These are phyloP conservation scores for Drosophila acutilabella DNA, from an alignment of 2,888 invertebrate genomes.

Conservation along the genomic window DNA sequence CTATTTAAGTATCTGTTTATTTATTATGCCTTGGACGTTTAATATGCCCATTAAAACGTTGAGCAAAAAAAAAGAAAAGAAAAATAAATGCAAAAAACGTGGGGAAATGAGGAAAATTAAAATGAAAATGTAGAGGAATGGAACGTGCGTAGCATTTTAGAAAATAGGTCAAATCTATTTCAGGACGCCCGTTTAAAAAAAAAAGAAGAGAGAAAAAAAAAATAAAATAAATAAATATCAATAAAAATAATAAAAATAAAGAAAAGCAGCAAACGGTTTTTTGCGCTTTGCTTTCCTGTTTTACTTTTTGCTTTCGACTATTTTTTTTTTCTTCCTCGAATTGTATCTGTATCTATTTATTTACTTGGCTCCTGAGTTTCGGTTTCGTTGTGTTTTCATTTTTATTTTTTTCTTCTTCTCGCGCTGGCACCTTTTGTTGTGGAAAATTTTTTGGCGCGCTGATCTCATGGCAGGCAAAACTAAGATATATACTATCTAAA, in stretches of 20 bases:
- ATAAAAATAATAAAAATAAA: constrained; percentile 50
- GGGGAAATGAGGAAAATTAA: constrained; percentile 15
- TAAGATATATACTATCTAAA: constrained; percentile 4
- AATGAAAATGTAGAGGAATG: constrained; percentile 40
- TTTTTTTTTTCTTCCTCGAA: background rate
- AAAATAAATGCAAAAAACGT: constrained; percentile 13
- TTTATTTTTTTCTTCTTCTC: constrained; percentile 13
- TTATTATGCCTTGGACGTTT: constrained; percentile 31
- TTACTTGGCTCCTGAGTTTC: constrained; percentile 42
- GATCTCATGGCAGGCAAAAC: constrained; percentile 50
- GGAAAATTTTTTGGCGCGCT: constrained; percentile 66
- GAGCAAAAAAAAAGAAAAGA: constrained; percentile 14
- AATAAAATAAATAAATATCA: constrained; percentile 19
- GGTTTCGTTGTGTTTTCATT: constrained; percentile 15
- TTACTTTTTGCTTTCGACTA: constrained; percentile 9
- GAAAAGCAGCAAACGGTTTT: constrained; percentile 53
- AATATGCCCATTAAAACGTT: constrained; percentile 51
- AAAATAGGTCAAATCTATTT: constrained; percentile 79
- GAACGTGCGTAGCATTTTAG: constrained; percentile 54
- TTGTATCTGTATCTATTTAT: constrained; percentile 33
- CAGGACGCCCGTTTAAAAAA: constrained; percentile 44
- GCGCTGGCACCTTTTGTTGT: constrained; percentile 54
- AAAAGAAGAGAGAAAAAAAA: background rate
- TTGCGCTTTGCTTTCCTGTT: constrained; percentile 37
- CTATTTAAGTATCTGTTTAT: constrained; percentile 29